Base-by-base conservation (phyloP, 2,113 vertebrate species). In the Chaetorhynchus papuensis region DNA sequence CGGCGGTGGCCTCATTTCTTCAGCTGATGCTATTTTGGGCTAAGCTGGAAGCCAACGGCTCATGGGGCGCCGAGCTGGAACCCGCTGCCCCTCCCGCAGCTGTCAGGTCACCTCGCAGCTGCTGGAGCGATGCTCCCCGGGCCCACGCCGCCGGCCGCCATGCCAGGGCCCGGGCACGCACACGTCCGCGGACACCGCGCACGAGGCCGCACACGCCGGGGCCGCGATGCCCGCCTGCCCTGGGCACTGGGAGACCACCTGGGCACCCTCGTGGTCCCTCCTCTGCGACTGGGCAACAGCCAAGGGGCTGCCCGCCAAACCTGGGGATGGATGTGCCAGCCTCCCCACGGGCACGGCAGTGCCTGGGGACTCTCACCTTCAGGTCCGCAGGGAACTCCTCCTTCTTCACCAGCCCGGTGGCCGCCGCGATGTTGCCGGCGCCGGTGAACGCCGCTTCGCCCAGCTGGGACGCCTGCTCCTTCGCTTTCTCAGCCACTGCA, bases 401-500 rank as follows among this genome's bases (percentile, higher is more conserved):
- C 94, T 99, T 99, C 97, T 99, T 99, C 97, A 98, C 98, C 94
- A 99, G 98, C 63, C 99, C 99, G 0, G 99, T 99, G 93, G 99
- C 99, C 2, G 99, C 99, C 0, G 98, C 99, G 0, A 99, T 99
- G 97, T 99, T 99, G 79, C 99, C 99, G 2, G 98, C 98, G 1
- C 98, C 98, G 0, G 98, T 98, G 91, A 99, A 98, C 4, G 99
- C 98, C 0, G 99, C 99, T 68, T 99, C 99, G 4, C 99, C 99
- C 91, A 99, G 97, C 68, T 99, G 98, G 71, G 99, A 99, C 0
- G 98, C 99, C 94, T 99, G 98, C 84, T 99, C 99, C 98, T 99
- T 99, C 28, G 99, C 99, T 97, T 99, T 99, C 98, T 99, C 99
- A 83, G 99, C 99, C 98, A 99, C 99, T 99, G 96, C 59, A 93